Conservation (phyloP, 2,888 invertebrate species). For the Timandra comae region DNA sequence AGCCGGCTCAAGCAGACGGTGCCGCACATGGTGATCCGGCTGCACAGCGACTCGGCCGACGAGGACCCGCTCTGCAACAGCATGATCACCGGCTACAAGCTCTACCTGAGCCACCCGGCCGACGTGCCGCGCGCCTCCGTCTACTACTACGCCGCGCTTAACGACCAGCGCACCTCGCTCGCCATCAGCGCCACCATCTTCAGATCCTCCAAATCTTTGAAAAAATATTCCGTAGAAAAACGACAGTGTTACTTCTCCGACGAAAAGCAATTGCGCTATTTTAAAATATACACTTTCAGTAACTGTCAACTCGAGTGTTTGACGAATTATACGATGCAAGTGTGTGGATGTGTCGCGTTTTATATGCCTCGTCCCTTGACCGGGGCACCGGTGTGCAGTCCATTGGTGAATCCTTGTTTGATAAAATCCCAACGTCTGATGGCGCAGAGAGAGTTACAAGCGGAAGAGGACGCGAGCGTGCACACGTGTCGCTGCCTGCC, state of each 20-base stretch:
- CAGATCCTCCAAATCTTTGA: background rate
- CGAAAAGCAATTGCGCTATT: slow-evolving; percentile 76
- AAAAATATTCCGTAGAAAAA: slow-evolving; percentile 25
- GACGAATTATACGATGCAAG: slow-evolving; percentile 74
- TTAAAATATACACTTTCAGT: slow-evolving; percentile 79
- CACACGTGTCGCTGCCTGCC: background rate
- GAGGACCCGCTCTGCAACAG: background rate
- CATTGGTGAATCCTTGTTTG: too few relatives aligned
- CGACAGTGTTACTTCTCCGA: slow-evolving; percentile 79
- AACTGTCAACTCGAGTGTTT: slow-evolving; percentile 82
- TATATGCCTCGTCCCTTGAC: slow-evolving; percentile 72
- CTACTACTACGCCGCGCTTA: slow-evolving; percentile 1
- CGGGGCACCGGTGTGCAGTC: too few relatives aligned
- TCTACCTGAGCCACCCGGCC: slow-evolving; percentile 5
- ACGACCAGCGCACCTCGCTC: background rate
- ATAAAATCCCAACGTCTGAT: too few relatives aligned
- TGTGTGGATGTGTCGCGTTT: slow-evolving; percentile 79
- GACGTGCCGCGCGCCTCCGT: slow-evolving; percentile 1
- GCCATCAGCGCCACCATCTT: slow-evolving; percentile 1
- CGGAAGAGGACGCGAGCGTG: background rate
- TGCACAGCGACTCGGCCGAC: background rate
- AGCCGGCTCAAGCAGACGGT: too few relatives aligned
- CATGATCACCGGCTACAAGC: slow-evolving; percentile 1
- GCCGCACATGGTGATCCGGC: too few relatives aligned
- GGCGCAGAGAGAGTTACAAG: too few relatives aligned